These are phyloP conservation scores for Platyrinchus mystaceus DNA, from an alignment of 2,797 vertebrate genomes.

Conservation along the genomic window DNA sequence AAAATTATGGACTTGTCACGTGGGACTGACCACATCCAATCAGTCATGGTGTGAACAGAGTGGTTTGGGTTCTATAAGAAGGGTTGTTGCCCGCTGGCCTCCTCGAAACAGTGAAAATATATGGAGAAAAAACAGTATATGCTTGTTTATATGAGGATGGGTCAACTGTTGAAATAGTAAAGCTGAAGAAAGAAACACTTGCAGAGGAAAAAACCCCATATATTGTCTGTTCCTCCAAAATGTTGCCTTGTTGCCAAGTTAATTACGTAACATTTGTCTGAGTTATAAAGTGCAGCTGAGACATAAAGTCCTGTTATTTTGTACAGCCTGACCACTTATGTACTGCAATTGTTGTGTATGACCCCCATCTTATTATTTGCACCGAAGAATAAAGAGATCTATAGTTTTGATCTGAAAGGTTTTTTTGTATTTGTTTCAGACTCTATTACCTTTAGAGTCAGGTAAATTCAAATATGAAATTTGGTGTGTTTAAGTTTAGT, in stretches of 20 bases:
- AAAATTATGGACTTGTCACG: neutral
- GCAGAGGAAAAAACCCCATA: rapidly evolving
- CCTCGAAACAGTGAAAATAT: neutral
- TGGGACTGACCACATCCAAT: neutral
- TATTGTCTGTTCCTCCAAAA: neutral
- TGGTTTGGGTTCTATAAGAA: neutral
- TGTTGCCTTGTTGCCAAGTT: neutral
- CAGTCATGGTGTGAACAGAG: neutral
- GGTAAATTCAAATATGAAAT: neutral
- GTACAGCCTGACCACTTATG: neutral
- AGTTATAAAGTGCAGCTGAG: neutral
- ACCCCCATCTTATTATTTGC: rapidly evolving
- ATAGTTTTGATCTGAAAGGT: neutral
- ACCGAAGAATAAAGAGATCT: neutral
- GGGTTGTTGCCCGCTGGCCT: neutral
- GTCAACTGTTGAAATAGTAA: neutral
- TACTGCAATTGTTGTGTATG: neutral
- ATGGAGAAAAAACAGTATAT: neutral
- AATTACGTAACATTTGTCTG: neutral
- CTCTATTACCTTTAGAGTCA: neutral
- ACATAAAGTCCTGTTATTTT: neutral
- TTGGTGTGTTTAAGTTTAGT: neutral
- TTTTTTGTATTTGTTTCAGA: neutral
- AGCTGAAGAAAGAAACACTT: neutral
- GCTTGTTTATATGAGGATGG: neutral